Evolutionary conservation across 1,140 invertebrate species (phyloP).

Genomic region (Eumeta japonica): DNA sequence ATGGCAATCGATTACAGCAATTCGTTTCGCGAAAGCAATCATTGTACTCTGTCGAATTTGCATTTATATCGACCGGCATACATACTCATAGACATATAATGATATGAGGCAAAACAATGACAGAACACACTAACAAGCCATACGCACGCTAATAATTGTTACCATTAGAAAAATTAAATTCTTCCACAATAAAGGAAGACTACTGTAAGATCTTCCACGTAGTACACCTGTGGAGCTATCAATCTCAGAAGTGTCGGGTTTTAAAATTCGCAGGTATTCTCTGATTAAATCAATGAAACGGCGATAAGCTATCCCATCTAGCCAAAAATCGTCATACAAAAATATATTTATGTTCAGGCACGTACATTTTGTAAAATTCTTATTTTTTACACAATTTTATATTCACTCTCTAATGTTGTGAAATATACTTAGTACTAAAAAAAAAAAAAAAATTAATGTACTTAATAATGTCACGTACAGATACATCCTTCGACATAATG

Average conservation of each 20-base stretch:
- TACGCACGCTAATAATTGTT: slow-evolving; percentile 1
- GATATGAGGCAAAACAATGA: neutral
- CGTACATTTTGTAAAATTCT: too few relatives aligned
- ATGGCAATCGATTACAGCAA: slow-evolving; percentile 4
- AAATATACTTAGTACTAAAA: too few relatives aligned
- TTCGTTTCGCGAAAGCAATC: slow-evolving; percentile 3
- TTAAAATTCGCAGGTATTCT: slow-evolving; percentile 1
- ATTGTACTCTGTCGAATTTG: neutral
- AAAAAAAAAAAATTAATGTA: too few relatives aligned
- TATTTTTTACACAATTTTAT: too few relatives aligned
- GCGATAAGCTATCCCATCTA: too few relatives aligned
- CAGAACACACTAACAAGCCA: neutral
- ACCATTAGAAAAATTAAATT: neutral
- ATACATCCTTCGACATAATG: too few relatives aligned
- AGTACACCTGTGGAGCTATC: slow-evolving; percentile 1
- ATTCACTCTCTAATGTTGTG: too few relatives aligned
- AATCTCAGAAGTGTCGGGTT: slow-evolving; percentile 2
- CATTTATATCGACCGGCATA: slow-evolving; percentile 3
- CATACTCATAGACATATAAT: slow-evolving; percentile 4
- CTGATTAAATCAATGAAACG: too few relatives aligned
- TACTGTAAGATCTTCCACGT: slow-evolving; percentile 2
- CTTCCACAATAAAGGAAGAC: slow-evolving; percentile 5
- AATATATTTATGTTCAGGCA: too few relatives aligned
- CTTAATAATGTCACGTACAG: too few relatives aligned
- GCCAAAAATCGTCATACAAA: too few relatives aligned